These are phyloP conservation scores for Myotis planiceps DNA, from an alignment of 2,797 vertebrate genomes.

Conservation along the genomic window DNA sequence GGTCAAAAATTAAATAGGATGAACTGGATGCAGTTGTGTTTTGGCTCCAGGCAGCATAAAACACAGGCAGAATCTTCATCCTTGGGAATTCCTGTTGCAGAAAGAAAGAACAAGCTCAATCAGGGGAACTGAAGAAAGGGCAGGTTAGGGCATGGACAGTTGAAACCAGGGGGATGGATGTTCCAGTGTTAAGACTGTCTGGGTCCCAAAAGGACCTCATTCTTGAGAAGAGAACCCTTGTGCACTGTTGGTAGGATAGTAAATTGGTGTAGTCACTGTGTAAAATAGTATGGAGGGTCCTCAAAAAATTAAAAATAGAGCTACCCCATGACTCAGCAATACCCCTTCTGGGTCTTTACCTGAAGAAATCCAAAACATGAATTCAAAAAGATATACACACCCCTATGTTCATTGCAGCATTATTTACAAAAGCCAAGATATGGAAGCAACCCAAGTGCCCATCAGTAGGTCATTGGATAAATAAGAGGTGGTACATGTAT, in stretches of 20 bases:
- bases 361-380: not conserved
- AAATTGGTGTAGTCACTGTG: not conserved
- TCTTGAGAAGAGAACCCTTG: not conserved
- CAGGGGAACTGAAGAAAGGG: not conserved
- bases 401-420: too few relatives aligned
- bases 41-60: constrained; percentile 33
- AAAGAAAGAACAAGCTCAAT: constrained; percentile 54
- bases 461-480: not conserved
- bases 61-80: constrained; percentile 66
- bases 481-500: not conserved
- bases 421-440: not conserved
- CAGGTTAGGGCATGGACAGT: not conserved
- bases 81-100: constrained; percentile 75
- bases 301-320: not conserved
- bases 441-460: not conserved
- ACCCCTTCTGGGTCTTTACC: not conserved
- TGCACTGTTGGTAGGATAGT: not conserved
- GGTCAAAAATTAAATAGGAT: constrained; percentile 27
- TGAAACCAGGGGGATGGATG: not conserved
- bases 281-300: not conserved
- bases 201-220: not conserved
- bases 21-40: constrained; percentile 60
- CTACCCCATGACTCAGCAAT: not conserved
- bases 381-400: not conserved
- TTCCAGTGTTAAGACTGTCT: not conserved